Evolutionary conservation across 2,797 vertebrate species (phyloP).

Genomic region (Hippopotamyrus pictus): DNA sequence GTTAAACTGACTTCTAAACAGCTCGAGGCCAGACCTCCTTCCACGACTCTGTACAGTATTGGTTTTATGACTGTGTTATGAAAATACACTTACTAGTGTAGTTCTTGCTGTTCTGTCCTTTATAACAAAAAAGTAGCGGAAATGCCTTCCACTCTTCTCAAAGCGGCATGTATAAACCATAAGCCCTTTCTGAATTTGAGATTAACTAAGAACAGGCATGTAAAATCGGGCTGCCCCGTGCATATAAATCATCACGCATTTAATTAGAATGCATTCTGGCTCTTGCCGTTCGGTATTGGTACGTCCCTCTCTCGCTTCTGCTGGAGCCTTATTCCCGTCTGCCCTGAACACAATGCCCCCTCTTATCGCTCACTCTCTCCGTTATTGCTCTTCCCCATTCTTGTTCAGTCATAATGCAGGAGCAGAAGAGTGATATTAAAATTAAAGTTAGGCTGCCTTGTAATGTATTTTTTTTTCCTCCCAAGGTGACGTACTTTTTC

Average conservation of each 20-base stretch:
- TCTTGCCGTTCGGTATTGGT: not conserved
- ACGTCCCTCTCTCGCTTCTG: not conserved
- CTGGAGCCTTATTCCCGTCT: not conserved
- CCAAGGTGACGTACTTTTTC: not conserved
- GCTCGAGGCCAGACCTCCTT: not conserved
- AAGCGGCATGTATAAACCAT: not conserved
- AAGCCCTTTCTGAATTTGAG: not conserved
- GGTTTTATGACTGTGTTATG: not conserved
- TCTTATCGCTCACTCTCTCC: not conserved
- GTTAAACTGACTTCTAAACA: not conserved
- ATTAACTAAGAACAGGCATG: not conserved
- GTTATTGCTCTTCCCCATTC: not conserved
- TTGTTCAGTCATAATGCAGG: not conserved
- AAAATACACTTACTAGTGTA: not conserved
- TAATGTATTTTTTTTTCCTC: not conserved
- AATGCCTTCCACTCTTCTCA: not conserved
- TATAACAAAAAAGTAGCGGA: not conserved
- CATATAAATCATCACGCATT: not conserved
- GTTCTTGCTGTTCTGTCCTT: not conserved
- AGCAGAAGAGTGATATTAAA: not conserved
- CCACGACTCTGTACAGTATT: not conserved
- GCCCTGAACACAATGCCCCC: not conserved
- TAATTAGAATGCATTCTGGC: not conserved
- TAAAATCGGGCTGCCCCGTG: not conserved
- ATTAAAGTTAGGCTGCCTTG: not conserved